Evolutionary conservation across 2,797 vertebrate species (phyloP).

Genomic region (Pangasius sanitwongsei): DNA sequence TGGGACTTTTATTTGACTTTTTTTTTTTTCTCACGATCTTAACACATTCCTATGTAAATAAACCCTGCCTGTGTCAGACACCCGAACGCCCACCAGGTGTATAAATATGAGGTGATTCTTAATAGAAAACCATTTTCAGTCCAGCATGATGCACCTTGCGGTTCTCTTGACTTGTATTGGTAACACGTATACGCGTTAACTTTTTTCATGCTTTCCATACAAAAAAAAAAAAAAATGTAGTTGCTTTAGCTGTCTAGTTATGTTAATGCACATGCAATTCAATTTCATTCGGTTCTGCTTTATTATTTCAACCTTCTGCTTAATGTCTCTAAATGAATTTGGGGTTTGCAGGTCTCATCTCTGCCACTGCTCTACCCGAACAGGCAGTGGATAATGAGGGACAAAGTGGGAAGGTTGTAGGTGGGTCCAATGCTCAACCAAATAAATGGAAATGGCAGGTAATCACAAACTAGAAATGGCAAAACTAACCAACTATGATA

Average conservation of each 20-base stretch:
- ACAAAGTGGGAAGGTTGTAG: constrained; percentile 21
- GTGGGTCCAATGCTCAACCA: constrained; percentile 25
- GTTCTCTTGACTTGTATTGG: constrained; percentile 65
- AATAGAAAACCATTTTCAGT: background rate
- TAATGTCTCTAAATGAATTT: background rate
- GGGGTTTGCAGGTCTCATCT: constrained; percentile 2
- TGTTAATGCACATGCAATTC: background rate
- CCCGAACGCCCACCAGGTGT: constrained; percentile 20
- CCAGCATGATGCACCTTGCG: constrained; percentile 65
- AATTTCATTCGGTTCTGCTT: background rate
- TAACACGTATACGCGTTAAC: constrained; percentile 44
- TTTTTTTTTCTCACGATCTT: background rate
- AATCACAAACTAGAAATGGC: constrained; percentile 12
- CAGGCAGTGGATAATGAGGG: constrained; percentile 18
- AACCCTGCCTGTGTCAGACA: background rate
- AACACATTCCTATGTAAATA: background rate
- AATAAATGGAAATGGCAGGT: constrained; percentile 73
- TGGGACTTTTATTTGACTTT: background rate
- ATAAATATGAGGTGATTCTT: constrained; percentile 59
- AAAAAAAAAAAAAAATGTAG: background rate
- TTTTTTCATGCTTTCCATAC: background rate
- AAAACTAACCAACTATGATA: background rate
- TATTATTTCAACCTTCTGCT: background rate
- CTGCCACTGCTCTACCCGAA: constrained; percentile 6
- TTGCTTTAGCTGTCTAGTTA: background rate